Evolutionary conservation across 2,888 invertebrate species (phyloP).

Genomic region (Hypomecis atomaria): DNA sequence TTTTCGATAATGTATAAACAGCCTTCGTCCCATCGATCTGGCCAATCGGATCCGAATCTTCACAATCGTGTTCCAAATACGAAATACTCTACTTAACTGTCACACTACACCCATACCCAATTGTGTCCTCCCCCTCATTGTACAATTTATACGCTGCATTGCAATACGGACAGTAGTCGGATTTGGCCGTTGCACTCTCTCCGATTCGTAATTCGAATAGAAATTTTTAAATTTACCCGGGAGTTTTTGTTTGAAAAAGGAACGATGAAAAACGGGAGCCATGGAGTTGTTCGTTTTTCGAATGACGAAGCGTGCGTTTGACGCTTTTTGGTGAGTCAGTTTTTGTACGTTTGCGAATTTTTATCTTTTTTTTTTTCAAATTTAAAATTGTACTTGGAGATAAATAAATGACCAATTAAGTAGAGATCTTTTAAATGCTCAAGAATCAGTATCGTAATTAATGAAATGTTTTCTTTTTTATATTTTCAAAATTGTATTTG

Average conservation of each 20-base stretch:
- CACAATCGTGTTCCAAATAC: slow-evolving; percentile 37
- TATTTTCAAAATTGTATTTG: too few relatives aligned
- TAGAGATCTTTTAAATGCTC: too few relatives aligned
- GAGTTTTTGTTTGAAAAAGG: slow-evolving; percentile 22
- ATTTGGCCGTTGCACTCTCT: slow-evolving; percentile 56
- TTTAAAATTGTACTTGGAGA: background rate
- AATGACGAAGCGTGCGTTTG: slow-evolving; percentile 50
- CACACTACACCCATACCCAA: slow-evolving; percentile 56
- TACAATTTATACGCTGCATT: slow-evolving; percentile 55
- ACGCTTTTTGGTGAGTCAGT: slow-evolving; percentile 68
- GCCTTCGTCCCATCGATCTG: slow-evolving; percentile 3
- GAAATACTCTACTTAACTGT: slow-evolving; percentile 44
- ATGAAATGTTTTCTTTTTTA: too few relatives aligned
- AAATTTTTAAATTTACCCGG: slow-evolving; percentile 8
- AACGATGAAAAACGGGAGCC: slow-evolving; percentile 16
- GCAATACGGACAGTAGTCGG: slow-evolving; percentile 60
- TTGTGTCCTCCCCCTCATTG: slow-evolving; percentile 67
- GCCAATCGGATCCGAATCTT: slow-evolving; percentile 32
- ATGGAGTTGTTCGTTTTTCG: slow-evolving; percentile 54
- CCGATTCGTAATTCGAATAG: slow-evolving; percentile 19
- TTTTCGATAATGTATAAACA: slow-evolving; percentile 5
- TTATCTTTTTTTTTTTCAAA: background rate
- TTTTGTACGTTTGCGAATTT: slow-evolving; percentile 32
- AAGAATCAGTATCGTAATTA: too few relatives aligned
- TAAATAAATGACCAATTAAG: too few relatives aligned